Conservation (phyloP, 2,888 invertebrate genomes). For the Phalera bucephala region DNA sequence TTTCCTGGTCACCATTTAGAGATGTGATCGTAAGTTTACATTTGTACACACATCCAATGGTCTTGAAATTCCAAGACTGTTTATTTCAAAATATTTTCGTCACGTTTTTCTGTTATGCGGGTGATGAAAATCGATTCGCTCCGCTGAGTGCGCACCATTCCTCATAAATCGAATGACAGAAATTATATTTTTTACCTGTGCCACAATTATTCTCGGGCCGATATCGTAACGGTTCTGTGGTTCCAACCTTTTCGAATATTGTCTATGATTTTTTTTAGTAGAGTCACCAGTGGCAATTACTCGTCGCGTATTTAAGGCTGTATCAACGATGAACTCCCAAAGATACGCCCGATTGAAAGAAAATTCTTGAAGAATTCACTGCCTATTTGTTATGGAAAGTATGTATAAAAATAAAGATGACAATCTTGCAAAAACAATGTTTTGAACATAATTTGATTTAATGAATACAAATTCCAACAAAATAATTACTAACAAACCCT, state of each 20-base stretch:
- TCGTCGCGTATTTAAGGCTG: constrained; percentile 40
- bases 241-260: constrained; percentile 28
- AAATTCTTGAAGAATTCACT: too few relatives aligned
- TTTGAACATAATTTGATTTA: too few relatives aligned
- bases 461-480: too few relatives aligned
- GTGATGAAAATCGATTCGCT: constrained; percentile 15
- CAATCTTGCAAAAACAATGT: too few relatives aligned
- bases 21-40: too few relatives aligned
- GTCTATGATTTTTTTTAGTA: constrained; percentile 32
- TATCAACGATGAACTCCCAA: too few relatives aligned
- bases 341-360: too few relatives aligned
- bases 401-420: too few relatives aligned
- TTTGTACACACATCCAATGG: too few relatives aligned
- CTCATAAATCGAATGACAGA: constrained; percentile 20
- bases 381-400: too few relatives aligned
- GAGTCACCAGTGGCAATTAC: constrained; percentile 40
- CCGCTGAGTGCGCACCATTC: constrained; percentile 11
- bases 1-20: too few relatives aligned
- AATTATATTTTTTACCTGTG: constrained; percentile 18
- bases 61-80: constrained; percentile 2
- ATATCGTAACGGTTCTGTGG: constrained; percentile 24
- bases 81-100: neutral
- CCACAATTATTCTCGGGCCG: constrained; percentile 15
- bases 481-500: too few relatives aligned
- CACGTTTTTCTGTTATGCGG: constrained; percentile 11